Evolutionary conservation across 2,797 vertebrate genomes (phyloP), one percentile per base, ranked within the genome.

Genomic region (Propithecus perrieri): DNA sequence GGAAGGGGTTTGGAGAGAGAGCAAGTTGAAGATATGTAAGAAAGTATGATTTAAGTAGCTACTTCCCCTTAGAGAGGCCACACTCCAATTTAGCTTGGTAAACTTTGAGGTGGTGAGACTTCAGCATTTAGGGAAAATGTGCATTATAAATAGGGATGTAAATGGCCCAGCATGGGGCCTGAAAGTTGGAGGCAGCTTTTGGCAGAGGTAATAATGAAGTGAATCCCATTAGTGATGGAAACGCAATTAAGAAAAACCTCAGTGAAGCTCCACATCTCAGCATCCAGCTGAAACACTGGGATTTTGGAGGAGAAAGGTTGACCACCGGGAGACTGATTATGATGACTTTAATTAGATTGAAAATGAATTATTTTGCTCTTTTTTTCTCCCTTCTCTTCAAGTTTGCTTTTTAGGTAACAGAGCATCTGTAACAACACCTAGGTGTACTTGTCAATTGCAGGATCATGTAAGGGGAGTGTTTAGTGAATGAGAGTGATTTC

Each of bases 81-180:
- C 35, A 33, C 41, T 96, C 74, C n/a, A 57, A 4, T 89, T 96
- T 94, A 94, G 80, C 59, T 97, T 96, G 85, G 59, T 96, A 94
- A 92, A 69, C 55, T 96, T 92, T 96, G 22, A 83, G 84, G 93
- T 93, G 85, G 83, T 96, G 80, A 94, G 88, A 94, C 97, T 87
- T 98, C 79, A 95, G 79, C 83, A 76, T 95, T 98, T 97, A 93
- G 80, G 89, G 38, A 97, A 98, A 97, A 94, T 94, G 61, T 92
- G 93, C 61, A 74, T 98, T 98, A 97, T 98, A 98, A 98, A 98
- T 97, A 98, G 92, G 89, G 97, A 97, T 97, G 86, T 92, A 98
- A 98, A 91, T 79, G 89, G 71, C 95, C 61, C 98, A 98, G 98
- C 97, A 91, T 98, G 98, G 57, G 55, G 71, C 38, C 96, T 95